Base-by-base conservation (phyloP, 2,888 invertebrate species). In the Oegoconia quadripuncta region DNA sequence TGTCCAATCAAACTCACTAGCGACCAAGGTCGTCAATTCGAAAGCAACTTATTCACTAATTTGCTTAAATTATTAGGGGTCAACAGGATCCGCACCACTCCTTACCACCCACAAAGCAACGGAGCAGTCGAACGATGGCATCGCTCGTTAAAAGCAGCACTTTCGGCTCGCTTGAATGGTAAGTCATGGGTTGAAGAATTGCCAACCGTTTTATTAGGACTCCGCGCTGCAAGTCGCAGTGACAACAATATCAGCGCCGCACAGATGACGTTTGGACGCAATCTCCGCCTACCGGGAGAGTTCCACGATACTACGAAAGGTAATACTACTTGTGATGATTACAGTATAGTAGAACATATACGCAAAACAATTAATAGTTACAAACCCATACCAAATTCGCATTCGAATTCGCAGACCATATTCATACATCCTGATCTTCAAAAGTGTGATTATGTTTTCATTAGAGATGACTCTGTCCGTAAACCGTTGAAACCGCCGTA, bases 201-300 rank as follows among this genome's bases (percentile, higher is more conserved):
- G 16, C 65, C 65, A 1, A 45, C 50, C 9, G 54, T 64, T 3
- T 37, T 68, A 6, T 41, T 71, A 12, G 64, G 63, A 0, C 30
- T 68, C 16, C 43, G 65, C 8, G 44, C 58, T 4, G 44, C 54
- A 7, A 29, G 41, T 9, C 47, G 48, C 20, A 44, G 42, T 4
- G 51, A 58, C 30, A 34, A 42, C 1, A 39, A 46, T 11, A 33
- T 48, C 5, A 52, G 52, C 15, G 44, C 58, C 13, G 63, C 61
- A 2, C 46, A 58, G 30, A 18, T 65, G 18, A 46, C 47, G 1
- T 62, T 50, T 34, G 41, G 32, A n/a, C 15, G 18, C 2, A 2
- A 22, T 9, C 15, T 50, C 3, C 23, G 38, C 5, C 17, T 27
- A 12, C 34, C 36, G 8, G 17, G 31, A 3, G 37, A 37, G 3